These are phyloP conservation scores for Drosophila setosimentum DNA, from an alignment of 2,888 invertebrate genomes.

Conservation along the genomic window DNA sequence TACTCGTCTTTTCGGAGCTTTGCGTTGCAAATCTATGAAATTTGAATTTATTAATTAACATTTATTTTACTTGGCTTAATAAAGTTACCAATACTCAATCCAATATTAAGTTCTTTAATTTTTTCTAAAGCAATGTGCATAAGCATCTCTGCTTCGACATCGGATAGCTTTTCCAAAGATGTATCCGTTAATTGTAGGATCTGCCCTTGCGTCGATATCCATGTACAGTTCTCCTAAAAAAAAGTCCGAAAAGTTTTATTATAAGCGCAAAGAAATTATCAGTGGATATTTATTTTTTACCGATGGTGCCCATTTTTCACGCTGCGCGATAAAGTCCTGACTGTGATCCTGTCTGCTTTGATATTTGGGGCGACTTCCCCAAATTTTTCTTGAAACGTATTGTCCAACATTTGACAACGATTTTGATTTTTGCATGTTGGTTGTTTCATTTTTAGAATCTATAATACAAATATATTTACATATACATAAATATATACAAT, in stretches of 20 bases:
- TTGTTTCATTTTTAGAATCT: slow-evolving; percentile 54
- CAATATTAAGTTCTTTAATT: slow-evolving; percentile 94
- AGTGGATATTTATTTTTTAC: slow-evolving; percentile 86
- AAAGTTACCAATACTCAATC: slow-evolving; percentile 87
- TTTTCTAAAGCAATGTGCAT: slow-evolving; percentile 94
- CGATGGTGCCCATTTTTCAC: slow-evolving; percentile 92
- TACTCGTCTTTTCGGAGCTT: slow-evolving; percentile 90
- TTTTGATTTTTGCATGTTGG: slow-evolving; percentile 94
- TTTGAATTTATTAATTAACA: background rate
- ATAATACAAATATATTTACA: slow-evolving; percentile 11
- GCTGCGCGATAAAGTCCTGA: slow-evolving; percentile 37
- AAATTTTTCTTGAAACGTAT: slow-evolving; percentile 93
- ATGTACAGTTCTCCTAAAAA: slow-evolving; percentile 91
- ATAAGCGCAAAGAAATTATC: background rate
- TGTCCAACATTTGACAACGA: slow-evolving; percentile 95
- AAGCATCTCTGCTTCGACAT: slow-evolving; percentile 90
- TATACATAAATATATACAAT: background rate
- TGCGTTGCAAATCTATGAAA: slow-evolving; percentile 64
- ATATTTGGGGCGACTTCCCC: slow-evolving; percentile 93
- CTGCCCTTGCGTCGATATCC: slow-evolving; percentile 89
- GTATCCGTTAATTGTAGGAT: slow-evolving; percentile 88
- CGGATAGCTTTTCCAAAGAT: slow-evolving; percentile 88
- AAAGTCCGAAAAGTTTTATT: background rate
- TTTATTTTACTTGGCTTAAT: background rate
- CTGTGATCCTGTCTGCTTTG: slow-evolving; percentile 87